Evolutionary conservation across 2,113 vertebrate genomes (phyloP).

Genomic region (Misgurnus anguillicaudatus): DNA sequence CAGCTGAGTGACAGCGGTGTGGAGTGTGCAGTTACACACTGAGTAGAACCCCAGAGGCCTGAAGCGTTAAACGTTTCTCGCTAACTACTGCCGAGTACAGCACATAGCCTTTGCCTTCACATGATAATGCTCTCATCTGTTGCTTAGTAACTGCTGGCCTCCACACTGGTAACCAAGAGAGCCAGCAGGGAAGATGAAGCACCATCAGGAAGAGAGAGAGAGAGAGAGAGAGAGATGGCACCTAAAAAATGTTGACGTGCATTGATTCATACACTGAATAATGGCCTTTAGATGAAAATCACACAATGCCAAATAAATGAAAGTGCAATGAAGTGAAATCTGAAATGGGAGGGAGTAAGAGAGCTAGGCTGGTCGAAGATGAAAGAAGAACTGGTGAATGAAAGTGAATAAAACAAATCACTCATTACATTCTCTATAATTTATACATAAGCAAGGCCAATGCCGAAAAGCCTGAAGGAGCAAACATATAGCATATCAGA

Average conservation of each 20-base stretch:
- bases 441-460: constrained; percentile 34
- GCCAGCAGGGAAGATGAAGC: constrained; percentile 43
- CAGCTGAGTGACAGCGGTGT: constrained; percentile 31
- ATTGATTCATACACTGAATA: constrained; percentile 30
- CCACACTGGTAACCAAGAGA: constrained; percentile 50
- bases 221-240: constrained; percentile 1
- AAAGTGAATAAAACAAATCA: constrained; percentile 51
- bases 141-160: constrained; percentile 63
- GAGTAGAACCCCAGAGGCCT: constrained; percentile 27
- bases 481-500: not conserved
- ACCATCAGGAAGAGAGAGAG: constrained; percentile 2
- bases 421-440: constrained; percentile 19
- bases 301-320: not conserved
- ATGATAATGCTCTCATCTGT: constrained; percentile 56
- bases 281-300: constrained; percentile 10
- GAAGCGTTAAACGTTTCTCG: constrained; percentile 41
- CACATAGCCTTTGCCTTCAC: constrained; percentile 53
- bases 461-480: constrained; percentile 9
- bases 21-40: not conserved
- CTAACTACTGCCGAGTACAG: constrained; percentile 26
- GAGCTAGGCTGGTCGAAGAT: constrained; percentile 31
- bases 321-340: not conserved
- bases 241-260: constrained; percentile 18
- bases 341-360: not conserved
- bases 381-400: constrained; percentile 47